Percentiles rank a stretch among this genome's conserved stretches.
phyloP scores from a whole-genome alignment of 1,140 invertebrate genomes.

The Saxidomus purpurata region DNA sequence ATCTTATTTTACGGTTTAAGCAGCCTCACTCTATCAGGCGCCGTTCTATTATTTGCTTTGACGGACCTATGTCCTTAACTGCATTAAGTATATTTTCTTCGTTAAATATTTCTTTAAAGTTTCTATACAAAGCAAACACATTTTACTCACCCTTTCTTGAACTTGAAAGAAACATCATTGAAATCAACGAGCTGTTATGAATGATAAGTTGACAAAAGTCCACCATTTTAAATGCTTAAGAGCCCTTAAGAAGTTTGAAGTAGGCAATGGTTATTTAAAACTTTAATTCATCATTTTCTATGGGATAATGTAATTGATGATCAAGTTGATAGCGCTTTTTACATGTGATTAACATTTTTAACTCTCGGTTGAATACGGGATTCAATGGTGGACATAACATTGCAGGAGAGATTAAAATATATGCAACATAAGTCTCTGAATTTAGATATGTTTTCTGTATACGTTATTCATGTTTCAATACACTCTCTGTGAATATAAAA shows the following conservation, averaged over 20 bases:
- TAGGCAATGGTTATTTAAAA: slow-evolving; percentile 8
- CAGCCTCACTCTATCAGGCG: background rate
- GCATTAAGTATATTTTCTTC: slow-evolving; percentile 17
- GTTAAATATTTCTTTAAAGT: slow-evolving; percentile 7
- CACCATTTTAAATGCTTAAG: slow-evolving; percentile 17
- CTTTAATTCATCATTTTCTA: background rate
- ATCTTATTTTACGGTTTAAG: slow-evolving; percentile 4
- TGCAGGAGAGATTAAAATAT: too few species aligned
- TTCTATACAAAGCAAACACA: slow-evolving; percentile 40
- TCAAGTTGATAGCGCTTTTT: background rate
- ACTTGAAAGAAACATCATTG: slow-evolving; percentile 7
- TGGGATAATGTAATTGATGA: slow-evolving; percentile 27
- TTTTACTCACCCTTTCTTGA: background rate
- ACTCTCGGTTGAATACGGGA: too few species aligned
- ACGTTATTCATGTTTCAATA: too few species aligned
- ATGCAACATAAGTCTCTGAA: too few species aligned
- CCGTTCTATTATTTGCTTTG: slow-evolving; percentile 47
- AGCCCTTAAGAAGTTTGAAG: slow-evolving; percentile 1
- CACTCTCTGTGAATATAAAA: too few species aligned
- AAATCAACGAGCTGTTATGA: slow-evolving; percentile 27
- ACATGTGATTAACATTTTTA: background rate
- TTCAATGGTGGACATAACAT: too few species aligned
- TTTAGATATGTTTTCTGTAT: too few species aligned
- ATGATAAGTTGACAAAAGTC: slow-evolving; percentile 52
- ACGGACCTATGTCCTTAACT: background rate